Base-by-base conservation (phyloP, 2,113 vertebrate genomes). In the Leptobrachium ailaonicum region DNA sequence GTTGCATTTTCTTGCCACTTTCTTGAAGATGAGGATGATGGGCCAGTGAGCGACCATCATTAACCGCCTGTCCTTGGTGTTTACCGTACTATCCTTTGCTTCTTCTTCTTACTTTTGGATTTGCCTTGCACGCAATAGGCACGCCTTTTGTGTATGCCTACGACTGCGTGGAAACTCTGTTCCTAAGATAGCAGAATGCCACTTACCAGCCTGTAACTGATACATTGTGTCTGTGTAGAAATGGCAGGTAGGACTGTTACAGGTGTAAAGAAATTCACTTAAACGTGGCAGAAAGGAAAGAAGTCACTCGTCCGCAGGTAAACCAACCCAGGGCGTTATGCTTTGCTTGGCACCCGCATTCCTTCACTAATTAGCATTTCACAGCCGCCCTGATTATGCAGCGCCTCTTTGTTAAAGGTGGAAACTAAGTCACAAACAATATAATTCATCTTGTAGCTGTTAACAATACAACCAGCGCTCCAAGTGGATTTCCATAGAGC, bases 351-450 rank as follows among this genome's bases (percentile, higher is more conserved):
- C 14, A 44, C 43, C 14, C 14, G 11, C 44, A 58, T 14, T 72
- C 32, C 40, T 4, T 6, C 13, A 14, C 32, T 42, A 54, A 76
- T 68, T 67, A 68, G 45, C 32, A 12, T 41, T 67, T 67, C 20
- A 45, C 71, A 60, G 66, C n/a, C 47, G 20, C 20, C 47, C 47
- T 73, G 41, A 69, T 69, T 80, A 62, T 69, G 70, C 41, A 1
- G 50, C 43, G 56, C n/a, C 11, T 79, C 45, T 79, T 79, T 79
- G 77, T 45, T 56, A 10, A 79, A 72, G 77, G 77, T 72, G 77
- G 45, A 72, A 14, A 60, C 62, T 41, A 62, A 54, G 70, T 73
- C 64, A 56, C 78, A 58, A 73, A 56, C 78, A 40, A 4, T 58
- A 7, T 69, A 2, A 69, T 80, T 68, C 13, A 47, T 68, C 78